Conservation (phyloP, 2,113 vertebrate species). For the Sitta europaea region DNA sequence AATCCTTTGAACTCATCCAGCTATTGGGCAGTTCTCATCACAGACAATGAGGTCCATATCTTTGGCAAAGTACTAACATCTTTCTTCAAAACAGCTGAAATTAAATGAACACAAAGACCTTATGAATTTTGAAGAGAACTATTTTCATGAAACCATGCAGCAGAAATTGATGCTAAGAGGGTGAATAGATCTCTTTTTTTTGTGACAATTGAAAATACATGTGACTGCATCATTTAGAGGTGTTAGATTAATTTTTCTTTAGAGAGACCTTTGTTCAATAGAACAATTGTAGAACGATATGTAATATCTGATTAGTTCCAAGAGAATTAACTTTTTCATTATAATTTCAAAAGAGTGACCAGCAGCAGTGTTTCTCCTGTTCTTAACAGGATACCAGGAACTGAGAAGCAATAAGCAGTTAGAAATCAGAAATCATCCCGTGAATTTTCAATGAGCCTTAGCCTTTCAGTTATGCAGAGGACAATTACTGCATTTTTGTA, state of each 20-base stretch:
- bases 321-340: slow-evolving; percentile 39
- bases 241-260: slow-evolving; percentile 36
- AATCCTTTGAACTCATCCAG: slow-evolving; percentile 3
- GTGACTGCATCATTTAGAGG: neutral
- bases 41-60: neutral
- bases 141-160: neutral
- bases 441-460: neutral
- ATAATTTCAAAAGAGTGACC: neutral
- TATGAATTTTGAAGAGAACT: neutral
- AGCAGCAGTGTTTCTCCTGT: neutral
- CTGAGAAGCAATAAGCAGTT: neutral
- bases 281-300: neutral
- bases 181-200: neutral
- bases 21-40: neutral
- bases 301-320: slow-evolving; percentile 24
- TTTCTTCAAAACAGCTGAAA: neutral
- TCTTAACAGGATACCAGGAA: neutral
- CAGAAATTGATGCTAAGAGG: neutral
- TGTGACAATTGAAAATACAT: slow-evolving; percentile 5
- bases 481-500: neutral
- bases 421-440: neutral
- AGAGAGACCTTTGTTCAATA: neutral
- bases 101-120: neutral
- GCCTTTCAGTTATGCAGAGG: neutral
- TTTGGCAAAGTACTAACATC: neutral